phyloP scores from a whole-genome alignment of 2,797 vertebrate genomes.

The Cynopterus sphinx region DNA sequence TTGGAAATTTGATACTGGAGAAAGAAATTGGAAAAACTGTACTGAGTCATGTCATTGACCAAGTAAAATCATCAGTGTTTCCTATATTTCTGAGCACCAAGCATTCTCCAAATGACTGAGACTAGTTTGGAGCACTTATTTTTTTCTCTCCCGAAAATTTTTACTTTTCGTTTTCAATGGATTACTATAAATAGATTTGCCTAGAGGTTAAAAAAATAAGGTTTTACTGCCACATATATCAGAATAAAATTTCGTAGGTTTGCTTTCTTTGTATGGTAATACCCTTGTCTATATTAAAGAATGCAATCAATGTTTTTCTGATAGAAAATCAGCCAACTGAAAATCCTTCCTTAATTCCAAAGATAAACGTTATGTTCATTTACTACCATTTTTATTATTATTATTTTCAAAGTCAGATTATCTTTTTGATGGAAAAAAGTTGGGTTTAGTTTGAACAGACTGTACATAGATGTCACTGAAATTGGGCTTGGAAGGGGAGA shows the following conservation, averaged over 20 bases:
- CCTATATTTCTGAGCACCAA: background rate
- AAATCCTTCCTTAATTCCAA: conserved; percentile 84
- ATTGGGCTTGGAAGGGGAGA: background rate
- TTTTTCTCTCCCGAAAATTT: background rate
- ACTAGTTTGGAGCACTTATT: background rate
- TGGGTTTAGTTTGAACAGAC: background rate
- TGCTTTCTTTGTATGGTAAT: conserved; percentile 75
- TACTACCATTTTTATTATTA: conserved; percentile 74
- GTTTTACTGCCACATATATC: background rate
- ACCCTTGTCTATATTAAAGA: conserved; percentile 55
- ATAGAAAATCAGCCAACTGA: conserved; percentile 79
- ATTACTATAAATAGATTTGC: conserved; percentile 1
- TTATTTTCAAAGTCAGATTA: conserved; percentile 71
- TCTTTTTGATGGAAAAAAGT: conserved; percentile 7
- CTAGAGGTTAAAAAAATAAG: background rate
- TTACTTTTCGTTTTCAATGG: background rate
- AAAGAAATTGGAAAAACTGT: background rate
- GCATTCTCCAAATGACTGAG: background rate
- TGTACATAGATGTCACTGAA: conserved; percentile 22
- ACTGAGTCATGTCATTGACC: background rate
- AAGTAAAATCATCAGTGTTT: background rate
- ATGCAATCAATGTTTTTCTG: conserved; percentile 69
- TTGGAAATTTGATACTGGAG: background rate
- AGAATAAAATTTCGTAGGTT: conserved; percentile 41
- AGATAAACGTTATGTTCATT: conserved; percentile 78